Evolutionary conservation across 1,140 invertebrate species (phyloP), one percentile per base, ranked within the genome.

Genomic region (Cyclargus thomasi): DNA sequence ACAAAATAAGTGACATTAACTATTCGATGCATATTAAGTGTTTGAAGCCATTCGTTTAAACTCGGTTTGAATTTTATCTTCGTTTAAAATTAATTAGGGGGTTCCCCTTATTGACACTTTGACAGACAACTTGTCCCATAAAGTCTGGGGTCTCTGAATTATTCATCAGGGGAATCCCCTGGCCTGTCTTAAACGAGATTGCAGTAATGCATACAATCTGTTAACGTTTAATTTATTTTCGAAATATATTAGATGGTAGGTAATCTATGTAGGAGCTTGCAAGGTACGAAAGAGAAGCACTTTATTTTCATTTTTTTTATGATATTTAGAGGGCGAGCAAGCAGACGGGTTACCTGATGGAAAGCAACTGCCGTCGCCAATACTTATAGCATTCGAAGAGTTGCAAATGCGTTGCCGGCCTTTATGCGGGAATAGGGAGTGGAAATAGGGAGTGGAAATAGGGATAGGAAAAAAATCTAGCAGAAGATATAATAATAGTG

Each of bases 71-170:
- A 63, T 63, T 63, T 35, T 63, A 63, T 63, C 62, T 36, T 23
- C 14, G 21, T 63, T 63, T 35, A 29, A 35, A 63, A 63, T 63
- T 22, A 29, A 29, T 63, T 63, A 59, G 55, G 11, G 62, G 59
- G 62, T 10, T 23, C 20, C 22, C 20, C 0, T 11, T 63, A 63
- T 63, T 63, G 62, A 63, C 62, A 63, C 22, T 63, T 63, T 20
- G 62, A 63, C 62, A 63, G 62, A 63, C 23, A 63, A 63, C 17
- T 22, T 47, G 62, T 22, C 22, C 16, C 22, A 22, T 29, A 63
- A 63, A 63, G 22, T n/a, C 16, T 63, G 62, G 23, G 1, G 23
- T 1, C 23, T 21, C 62, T 63, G 62, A 63, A 63, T 63, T n/a
- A 63, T 63, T 63, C 62, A 63, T 63, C 35, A 1, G 29, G 22